Conservation (phyloP, 2,888 invertebrate species). For the Sinelater perroti region DNA sequence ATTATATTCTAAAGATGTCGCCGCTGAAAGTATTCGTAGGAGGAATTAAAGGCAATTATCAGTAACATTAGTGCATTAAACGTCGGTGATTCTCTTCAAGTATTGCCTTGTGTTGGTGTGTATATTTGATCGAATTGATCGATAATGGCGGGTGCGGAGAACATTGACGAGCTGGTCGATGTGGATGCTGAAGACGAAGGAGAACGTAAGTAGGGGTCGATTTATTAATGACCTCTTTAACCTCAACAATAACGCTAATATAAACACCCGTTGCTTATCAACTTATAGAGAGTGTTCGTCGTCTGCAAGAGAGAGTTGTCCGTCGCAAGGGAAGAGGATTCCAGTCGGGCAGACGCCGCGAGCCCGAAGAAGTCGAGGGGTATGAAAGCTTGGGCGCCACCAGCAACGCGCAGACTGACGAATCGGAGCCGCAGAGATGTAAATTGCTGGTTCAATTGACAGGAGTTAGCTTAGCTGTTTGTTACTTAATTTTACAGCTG, state of each 20-base stretch:
- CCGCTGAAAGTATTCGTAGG: no score
- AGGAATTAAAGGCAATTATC: no score
- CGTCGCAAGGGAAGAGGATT: no score
- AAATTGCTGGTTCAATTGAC: no score
- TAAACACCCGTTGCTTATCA: conserved; percentile 84
- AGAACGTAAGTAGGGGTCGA: conserved; percentile 71
- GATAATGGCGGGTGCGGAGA: conserved; percentile 93
- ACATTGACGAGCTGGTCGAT: conserved; percentile 92
- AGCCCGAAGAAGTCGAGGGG: conserved; percentile 64
- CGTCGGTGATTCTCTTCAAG: no score
- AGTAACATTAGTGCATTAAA: no score
- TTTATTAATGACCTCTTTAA: conserved; percentile 1
- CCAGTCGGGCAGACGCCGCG: conserved; percentile 94
- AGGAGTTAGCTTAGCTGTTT: no score
- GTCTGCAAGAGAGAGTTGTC: no score
- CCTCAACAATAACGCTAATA: conserved; percentile 7
- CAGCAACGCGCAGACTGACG: conserved; percentile 68
- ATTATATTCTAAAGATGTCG: no score
- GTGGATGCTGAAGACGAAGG: conserved; percentile 96
- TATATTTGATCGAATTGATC: no score
- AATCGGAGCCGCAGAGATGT: conserved; percentile 92
- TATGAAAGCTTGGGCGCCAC: conserved; percentile 61
- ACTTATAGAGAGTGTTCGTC: conserved; percentile 93
- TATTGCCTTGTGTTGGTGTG: no score
- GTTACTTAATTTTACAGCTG: conserved; percentile 63